phyloP scores from a whole-genome alignment of 2,113 vertebrate genomes.

The Macquaria ambigua region DNA sequence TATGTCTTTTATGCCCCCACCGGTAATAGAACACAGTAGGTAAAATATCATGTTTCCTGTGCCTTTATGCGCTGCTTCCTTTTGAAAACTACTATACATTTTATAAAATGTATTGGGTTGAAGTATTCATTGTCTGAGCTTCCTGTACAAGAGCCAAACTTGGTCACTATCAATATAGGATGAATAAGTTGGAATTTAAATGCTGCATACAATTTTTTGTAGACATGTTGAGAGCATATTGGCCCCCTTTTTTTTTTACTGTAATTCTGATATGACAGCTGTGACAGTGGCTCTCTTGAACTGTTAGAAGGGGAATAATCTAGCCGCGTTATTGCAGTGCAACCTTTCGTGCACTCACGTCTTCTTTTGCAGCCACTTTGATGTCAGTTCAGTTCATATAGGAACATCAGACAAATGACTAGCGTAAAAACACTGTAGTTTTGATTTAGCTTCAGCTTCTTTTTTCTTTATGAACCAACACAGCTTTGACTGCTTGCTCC shows the following conservation, averaged over 20 bases:
- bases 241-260: background rate
- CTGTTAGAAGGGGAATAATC: slow-evolving; percentile 15
- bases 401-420: slow-evolving; percentile 8
- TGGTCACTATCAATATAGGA: background rate
- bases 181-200: slow-evolving; percentile 3
- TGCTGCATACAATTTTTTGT: slow-evolving; percentile 1
- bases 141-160: slow-evolving; percentile 1
- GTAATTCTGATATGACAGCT: slow-evolving; percentile 8
- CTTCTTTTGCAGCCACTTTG: slow-evolving; percentile 18
- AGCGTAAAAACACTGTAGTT: background rate
- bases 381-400: background rate
- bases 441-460: slow-evolving; percentile 20
- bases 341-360: background rate
- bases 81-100: background rate
- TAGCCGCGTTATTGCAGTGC: background rate
- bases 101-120: background rate
- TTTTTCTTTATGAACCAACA: slow-evolving; percentile 6
- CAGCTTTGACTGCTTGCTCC: background rate
- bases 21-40: background rate
- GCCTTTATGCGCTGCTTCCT: background rate
- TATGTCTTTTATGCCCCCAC: background rate
- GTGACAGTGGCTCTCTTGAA: background rate
- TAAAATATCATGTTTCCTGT: background rate
- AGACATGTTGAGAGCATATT: background rate
- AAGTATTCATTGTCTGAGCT: background rate